Evolutionary conservation across 2,113 vertebrate species (phyloP).

Genomic region (Megaptera novaeangliae): DNA sequence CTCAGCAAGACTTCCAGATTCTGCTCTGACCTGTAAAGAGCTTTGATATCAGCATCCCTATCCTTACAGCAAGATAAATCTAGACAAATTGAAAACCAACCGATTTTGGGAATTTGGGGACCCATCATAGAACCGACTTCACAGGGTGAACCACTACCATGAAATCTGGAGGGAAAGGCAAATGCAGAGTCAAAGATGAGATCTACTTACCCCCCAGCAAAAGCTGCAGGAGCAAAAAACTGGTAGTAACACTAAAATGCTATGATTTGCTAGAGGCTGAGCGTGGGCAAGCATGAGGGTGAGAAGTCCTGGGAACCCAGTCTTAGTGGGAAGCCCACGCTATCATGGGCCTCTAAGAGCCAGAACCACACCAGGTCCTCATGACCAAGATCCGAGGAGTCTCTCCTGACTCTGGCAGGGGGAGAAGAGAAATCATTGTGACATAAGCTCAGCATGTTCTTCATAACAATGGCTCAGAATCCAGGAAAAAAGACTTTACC

Average conservation of each 20-base stretch:
- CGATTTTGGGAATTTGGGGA: not conserved
- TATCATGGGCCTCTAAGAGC: not conserved
- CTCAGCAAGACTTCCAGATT: not conserved
- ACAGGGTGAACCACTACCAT: not conserved
- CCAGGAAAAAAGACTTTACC: not conserved
- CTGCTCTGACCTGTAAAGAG: not conserved
- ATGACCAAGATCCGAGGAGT: not conserved
- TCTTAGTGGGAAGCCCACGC: not conserved
- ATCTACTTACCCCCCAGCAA: not conserved
- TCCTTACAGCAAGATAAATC: not conserved
- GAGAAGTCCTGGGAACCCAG: not conserved
- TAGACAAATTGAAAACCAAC: not conserved
- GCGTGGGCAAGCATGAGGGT: accelerated
- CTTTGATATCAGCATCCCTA: not conserved
- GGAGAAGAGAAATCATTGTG: accelerated
- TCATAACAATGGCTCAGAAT: too few species aligned
- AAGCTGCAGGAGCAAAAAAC: not conserved
- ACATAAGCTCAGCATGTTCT: not conserved
- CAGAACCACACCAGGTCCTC: not conserved
- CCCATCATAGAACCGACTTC: not conserved
- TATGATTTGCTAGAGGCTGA: not conserved
- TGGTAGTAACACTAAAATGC: not conserved
- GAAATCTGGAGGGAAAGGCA: not conserved
- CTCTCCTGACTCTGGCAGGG: not conserved
- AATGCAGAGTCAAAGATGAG: not conserved